Conservation (phyloP, 2,113 vertebrate species). For the Oryzias curvinotus region DNA sequence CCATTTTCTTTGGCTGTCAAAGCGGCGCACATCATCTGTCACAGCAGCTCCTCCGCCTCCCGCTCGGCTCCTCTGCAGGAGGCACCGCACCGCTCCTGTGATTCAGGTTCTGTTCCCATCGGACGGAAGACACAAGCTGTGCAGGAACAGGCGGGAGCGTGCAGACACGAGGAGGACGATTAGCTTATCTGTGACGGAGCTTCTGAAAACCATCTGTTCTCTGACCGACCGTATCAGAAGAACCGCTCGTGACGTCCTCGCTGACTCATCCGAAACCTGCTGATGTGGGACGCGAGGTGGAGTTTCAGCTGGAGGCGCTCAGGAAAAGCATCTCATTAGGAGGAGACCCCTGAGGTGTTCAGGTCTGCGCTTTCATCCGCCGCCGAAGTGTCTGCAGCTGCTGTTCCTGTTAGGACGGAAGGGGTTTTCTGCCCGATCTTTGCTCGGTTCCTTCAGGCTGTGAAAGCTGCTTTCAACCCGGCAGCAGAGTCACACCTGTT, state of each 20-base stretch:
- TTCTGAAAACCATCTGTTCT: conserved; percentile 21
- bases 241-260: background rate
- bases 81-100: conserved; percentile 2
- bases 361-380: no score
- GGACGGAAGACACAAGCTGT: background rate
- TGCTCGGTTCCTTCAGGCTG: no score
- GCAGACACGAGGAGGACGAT: conserved; percentile 12
- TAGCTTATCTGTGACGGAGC: conserved; percentile 1
- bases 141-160: background rate
- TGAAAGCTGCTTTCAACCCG: no score
- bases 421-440: no score
- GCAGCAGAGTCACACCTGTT: no score
- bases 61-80: conserved; percentile 15
- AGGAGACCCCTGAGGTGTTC: no score
- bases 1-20: conserved; percentile 24
- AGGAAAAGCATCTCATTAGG: no score
- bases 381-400: no score
- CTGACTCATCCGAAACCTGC: background rate
- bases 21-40: conserved; percentile 21
- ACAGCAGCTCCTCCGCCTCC: conserved; percentile 22
- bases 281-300: no score
- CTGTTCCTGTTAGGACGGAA: no score
- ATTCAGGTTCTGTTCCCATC: conserved; percentile 3
- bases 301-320: no score
- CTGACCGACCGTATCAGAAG: no score